Conservation (phyloP, 2,888 invertebrate genomes). For the Drosophila paramelanica region DNA sequence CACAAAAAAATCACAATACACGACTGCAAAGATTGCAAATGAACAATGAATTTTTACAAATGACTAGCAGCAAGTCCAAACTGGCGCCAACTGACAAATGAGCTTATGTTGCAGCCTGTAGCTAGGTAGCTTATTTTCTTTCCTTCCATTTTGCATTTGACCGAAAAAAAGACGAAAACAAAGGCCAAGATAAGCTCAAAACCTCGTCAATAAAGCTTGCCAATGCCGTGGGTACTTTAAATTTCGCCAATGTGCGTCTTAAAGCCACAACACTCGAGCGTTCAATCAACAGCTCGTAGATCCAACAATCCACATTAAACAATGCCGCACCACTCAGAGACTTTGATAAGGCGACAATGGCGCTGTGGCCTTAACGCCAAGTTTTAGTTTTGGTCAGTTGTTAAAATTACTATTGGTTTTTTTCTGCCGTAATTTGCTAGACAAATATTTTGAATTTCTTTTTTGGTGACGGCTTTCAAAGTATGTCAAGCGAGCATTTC, state of each 20-base stretch:
- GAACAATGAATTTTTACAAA: conserved; percentile 75
- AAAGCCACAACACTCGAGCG: conserved; percentile 19
- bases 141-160: conserved; percentile 46
- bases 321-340: conserved; percentile 33
- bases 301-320: conserved; percentile 33
- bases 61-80: conserved; percentile 67
- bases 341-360: not conserved
- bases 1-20: conserved; percentile 56
- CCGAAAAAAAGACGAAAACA: conserved; percentile 33
- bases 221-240: conserved; percentile 48
- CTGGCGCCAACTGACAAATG: conserved; percentile 71
- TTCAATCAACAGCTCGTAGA: conserved; percentile 19
- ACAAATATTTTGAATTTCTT: conserved; percentile 53
- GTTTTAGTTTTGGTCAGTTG: conserved; percentile 52
- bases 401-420: conserved; percentile 27
- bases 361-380: conserved; percentile 29
- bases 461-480: conserved; percentile 48
- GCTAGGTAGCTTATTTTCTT: conserved; percentile 44
- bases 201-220: conserved; percentile 53
- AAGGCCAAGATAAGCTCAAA: conserved; percentile 23
- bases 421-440: conserved; percentile 22
- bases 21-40: conserved; percentile 44
- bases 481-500: conserved; percentile 77
- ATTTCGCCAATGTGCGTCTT: conserved; percentile 59
- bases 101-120: conserved; percentile 48